A percentile compares a stretch with the other conserved stretches of the same genome.
These are phyloP conservation scores for Lucilia cuprina DNA, from an alignment of 1,140 invertebrate genomes.

Conservation along the genomic window DNA sequence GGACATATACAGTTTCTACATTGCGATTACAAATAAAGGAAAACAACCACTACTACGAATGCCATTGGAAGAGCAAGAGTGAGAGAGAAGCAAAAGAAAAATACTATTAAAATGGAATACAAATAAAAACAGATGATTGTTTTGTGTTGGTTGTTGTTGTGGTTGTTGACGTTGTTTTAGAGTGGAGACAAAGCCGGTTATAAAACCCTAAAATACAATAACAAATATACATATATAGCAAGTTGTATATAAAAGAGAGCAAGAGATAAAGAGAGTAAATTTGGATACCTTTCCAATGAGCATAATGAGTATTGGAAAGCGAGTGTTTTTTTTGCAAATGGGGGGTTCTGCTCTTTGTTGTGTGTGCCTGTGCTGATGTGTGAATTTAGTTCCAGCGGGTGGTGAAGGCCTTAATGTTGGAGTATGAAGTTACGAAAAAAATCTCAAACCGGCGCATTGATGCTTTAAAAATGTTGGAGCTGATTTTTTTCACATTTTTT, in stretches of 20 bases:
- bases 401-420: not conserved
- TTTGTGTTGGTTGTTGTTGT: not conserved
- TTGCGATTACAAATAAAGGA: not conserved
- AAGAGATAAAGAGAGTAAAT: not conserved
- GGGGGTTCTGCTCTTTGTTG: not conserved
- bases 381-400: not conserved
- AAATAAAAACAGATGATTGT: not conserved
- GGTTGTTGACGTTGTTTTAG: not conserved
- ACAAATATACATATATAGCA: not conserved
- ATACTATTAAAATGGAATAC: not conserved
- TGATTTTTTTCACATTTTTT: no score
- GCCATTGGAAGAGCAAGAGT: not conserved
- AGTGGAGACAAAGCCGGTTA: not conserved
- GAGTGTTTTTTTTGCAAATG: not conserved
- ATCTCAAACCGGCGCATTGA: not conserved
- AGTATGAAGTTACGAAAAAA: not conserved
- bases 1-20: not conserved
- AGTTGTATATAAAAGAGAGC: not conserved
- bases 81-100: not conserved
- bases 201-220: not conserved
- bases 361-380: not conserved
- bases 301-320: not conserved
- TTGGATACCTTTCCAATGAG: not conserved
- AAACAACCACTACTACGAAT: not conserved
- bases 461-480: not conserved